A percentile compares a stretch with the other conserved stretches of the same genome.
phyloP scores from a whole-genome alignment of 2,113 vertebrate species.

The Pungitius pungitius region DNA sequence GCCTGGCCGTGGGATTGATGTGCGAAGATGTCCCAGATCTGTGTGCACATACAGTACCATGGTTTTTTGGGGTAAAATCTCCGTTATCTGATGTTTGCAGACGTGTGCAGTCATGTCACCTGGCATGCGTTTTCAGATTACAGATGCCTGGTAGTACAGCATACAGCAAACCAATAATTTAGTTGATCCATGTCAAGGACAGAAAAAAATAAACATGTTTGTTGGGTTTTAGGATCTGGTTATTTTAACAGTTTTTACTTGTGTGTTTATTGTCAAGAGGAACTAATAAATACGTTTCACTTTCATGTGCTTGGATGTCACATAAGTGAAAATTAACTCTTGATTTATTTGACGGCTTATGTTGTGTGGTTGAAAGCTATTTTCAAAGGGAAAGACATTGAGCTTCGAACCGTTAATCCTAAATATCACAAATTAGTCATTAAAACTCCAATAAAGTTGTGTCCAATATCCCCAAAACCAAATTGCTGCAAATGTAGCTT shows the following conservation, averaged over 20 bases:
- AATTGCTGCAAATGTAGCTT: background rate
- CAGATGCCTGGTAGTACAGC: conserved; percentile 55
- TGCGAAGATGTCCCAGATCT: conserved; percentile 15
- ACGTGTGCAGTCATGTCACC: conserved; percentile 64
- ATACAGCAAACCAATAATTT: conserved; percentile 60
- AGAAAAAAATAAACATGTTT: conserved; percentile 24
- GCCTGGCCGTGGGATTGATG: conserved; percentile 26
- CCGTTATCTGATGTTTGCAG: conserved; percentile 49
- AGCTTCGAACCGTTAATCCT: background rate
- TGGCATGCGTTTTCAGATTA: conserved; percentile 47
- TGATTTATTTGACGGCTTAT: background rate
- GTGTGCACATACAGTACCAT: background rate
- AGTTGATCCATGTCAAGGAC: conserved; percentile 26
- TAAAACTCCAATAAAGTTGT: background rate
- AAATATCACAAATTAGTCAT: background rate
- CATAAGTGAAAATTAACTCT: background rate
- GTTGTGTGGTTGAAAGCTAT: background rate
- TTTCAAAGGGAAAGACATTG: background rate
- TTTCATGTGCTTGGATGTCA: background rate
- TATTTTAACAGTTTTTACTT: background rate
- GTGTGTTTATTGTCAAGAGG: background rate
- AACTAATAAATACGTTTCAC: background rate
- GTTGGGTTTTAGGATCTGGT: background rate
- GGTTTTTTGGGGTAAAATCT: conserved; percentile 34
- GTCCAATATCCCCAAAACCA: background rate